Evolutionary conservation across 2,888 invertebrate species (phyloP), one percentile per base, ranked within the genome.

Genomic region (Tupiocoris notatus): DNA sequence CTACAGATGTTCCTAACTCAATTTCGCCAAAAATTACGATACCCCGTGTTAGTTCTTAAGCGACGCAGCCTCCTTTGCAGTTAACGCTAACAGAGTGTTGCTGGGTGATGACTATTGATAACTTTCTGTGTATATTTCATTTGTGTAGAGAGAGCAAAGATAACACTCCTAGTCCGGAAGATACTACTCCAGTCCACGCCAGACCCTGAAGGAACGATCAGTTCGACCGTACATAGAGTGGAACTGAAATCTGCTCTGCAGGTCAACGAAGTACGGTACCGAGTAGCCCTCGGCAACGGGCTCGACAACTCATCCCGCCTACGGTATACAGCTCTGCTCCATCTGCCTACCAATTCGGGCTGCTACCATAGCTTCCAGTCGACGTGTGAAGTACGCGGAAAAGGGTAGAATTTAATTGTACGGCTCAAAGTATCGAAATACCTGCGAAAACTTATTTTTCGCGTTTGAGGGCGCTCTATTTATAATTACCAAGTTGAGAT

Each of bases 141-240:
- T n/a, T n/a, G n/a, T n/a, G 3, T 59, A 87, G 79, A 86, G 86
- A 78, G 85, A 88, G 61, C 86, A 83, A 88, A 20, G 89, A 89
- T 77, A 90, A 90, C 81, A 90, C 90, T 81, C 90, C 90, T 0
- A 90, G 90, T 84, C 90, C 90, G 22, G 90, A 90, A 80, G 90
- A 91, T 81, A 87, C 88, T 59, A 88, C 88, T 2, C 88, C 89
- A 1, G 88, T 88, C 0, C 87, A 89, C 81, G 88, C 88, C 17
- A 84, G 87, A 73, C 82, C 39, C 82, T 65, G 81, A 81, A 54
- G 39, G 20, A 54, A 59, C 59, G 7, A 17, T 39, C 3, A 39
- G 6, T 7, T 3, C 39, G 39, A 12, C 3, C 39, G 39, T 39
- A 7, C 39, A 39, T 12, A 7, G 39, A 39, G 39, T 12, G 12